Evolutionary conservation across 2,888 invertebrate species (phyloP).

Genomic region (Drosophila subsilvestris): DNA sequence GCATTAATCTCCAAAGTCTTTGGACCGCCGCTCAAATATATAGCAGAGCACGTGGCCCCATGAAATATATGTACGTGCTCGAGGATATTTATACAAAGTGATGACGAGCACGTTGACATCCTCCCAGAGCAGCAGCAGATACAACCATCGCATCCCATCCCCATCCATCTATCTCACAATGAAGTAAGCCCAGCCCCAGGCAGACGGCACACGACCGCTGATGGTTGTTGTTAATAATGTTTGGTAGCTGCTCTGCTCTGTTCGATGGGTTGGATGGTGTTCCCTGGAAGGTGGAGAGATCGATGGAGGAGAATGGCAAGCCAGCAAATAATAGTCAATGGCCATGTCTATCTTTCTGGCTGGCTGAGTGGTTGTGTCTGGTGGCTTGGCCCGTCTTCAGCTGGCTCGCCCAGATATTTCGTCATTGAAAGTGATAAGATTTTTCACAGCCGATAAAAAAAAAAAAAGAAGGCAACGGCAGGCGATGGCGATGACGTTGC

Average conservation of each 20-base stretch:
- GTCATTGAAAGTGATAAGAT: constrained; percentile 65
- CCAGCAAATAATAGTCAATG: constrained; percentile 66
- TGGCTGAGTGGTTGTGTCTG: constrained; percentile 36
- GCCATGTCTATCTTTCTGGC: constrained; percentile 66
- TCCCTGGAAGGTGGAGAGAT: constrained; percentile 31
- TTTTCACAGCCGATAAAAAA: constrained; percentile 51
- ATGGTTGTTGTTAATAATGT: constrained; percentile 71
- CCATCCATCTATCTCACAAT: constrained; percentile 7
- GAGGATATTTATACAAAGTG: constrained; percentile 82
- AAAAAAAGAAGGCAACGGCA: constrained; percentile 1
- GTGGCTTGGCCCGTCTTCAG: constrained; percentile 14
- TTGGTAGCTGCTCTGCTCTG: constrained; percentile 27
- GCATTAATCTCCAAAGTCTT: constrained; percentile 82
- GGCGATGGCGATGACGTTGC: constrained; percentile 26
- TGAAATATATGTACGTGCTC: constrained; percentile 74
- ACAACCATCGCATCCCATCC: not conserved
- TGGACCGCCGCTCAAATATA: constrained; percentile 70
- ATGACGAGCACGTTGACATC: constrained; percentile 63
- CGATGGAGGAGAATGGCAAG: constrained; percentile 5
- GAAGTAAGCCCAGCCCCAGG: constrained; percentile 26
- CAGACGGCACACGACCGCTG: constrained; percentile 49
- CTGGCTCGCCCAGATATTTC: constrained; percentile 48
- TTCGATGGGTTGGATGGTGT: constrained; percentile 7
- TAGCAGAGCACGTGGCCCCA: constrained; percentile 80
- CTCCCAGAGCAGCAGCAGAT: constrained; percentile 2